Evolutionary conservation across 2,888 invertebrate genomes (phyloP).

Genomic region (Myathropa florea): DNA sequence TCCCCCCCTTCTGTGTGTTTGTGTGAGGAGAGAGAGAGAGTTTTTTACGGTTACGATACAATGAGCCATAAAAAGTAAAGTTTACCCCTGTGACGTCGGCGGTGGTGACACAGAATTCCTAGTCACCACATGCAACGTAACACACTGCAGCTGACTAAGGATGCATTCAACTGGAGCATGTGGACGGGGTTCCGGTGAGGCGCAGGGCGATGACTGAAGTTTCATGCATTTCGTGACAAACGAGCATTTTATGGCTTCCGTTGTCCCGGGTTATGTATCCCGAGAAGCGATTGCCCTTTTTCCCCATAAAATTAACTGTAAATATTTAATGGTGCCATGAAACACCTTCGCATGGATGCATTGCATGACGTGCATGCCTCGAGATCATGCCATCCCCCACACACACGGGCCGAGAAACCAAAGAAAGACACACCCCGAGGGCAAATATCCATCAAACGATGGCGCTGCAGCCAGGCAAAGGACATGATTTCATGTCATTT

Average conservation of each 20-base stretch:
- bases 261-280: constrained; percentile 78
- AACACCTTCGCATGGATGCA: constrained; percentile 62
- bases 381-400: constrained; percentile 35
- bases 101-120: constrained; percentile 68
- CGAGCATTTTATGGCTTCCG: constrained; percentile 81
- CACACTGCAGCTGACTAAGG: constrained; percentile 42
- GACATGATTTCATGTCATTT: constrained; percentile 70
- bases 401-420: constrained; percentile 14
- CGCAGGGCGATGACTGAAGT: neutral
- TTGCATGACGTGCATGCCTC: constrained; percentile 41
- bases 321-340: constrained; percentile 79
- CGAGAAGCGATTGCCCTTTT: constrained; percentile 79
- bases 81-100: constrained; percentile 72
- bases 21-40: constrained; percentile 50
- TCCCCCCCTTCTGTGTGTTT: constrained; percentile 50
- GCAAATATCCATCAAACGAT: constrained; percentile 38
- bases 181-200: neutral
- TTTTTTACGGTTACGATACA: constrained; percentile 74
- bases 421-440: constrained; percentile 65
- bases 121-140: constrained; percentile 4
- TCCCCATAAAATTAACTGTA: constrained; percentile 80
- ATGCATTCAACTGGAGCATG: constrained; percentile 23
- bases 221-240: constrained; percentile 80
- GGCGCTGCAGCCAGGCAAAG: constrained; percentile 17
- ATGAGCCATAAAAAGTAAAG: constrained; percentile 77